Conservation (phyloP, 35 echinoderm and acorn worm species). For the Strongylocentrotus purpuratus region DNA sequence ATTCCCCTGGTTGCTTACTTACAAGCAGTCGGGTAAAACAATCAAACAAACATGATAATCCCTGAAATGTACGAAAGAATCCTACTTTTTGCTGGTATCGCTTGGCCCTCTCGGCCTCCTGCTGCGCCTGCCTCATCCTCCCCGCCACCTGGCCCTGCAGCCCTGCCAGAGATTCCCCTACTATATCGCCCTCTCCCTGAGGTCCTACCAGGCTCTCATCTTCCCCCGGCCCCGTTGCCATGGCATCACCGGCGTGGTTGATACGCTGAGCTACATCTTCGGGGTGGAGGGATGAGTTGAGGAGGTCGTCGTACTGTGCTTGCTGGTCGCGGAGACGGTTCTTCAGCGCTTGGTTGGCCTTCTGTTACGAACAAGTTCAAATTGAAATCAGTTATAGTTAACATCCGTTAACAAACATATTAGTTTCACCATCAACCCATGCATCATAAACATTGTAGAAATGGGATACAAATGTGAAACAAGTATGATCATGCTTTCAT, state of each 20-base stretch:
- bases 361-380: slow-evolving; percentile 20
- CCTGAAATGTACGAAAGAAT: neutral
- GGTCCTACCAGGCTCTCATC: neutral
- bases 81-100: slow-evolving; percentile 46
- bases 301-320: slow-evolving; percentile 45
- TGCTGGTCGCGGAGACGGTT: slow-evolving; percentile 54
- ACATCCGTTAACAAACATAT: no score
- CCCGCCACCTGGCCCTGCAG: slow-evolving; percentile 63
- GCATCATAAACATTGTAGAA: no score
- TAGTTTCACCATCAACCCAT: no score
- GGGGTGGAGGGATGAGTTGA: slow-evolving; percentile 63
- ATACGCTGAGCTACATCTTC: slow-evolving; percentile 81
- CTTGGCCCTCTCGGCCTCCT: slow-evolving; percentile 55
- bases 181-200: slow-evolving; percentile 58
- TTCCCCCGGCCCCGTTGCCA: slow-evolving; percentile 15
- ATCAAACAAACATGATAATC: no score
- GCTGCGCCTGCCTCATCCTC: slow-evolving; percentile 52
- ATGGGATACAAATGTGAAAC: no score
- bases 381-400: neutral
- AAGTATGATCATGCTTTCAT: no score
- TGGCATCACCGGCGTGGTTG: slow-evolving; percentile 38
- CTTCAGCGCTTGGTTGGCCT: slow-evolving; percentile 52
- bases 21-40: no score
- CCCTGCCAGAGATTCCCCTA: slow-evolving; percentile 70
- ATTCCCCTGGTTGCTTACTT: no score